Evolutionary conservation across 2,113 vertebrate species (phyloP), one percentile per base, ranked within the genome.

Genomic region (Cyrtonyx montezumae): DNA sequence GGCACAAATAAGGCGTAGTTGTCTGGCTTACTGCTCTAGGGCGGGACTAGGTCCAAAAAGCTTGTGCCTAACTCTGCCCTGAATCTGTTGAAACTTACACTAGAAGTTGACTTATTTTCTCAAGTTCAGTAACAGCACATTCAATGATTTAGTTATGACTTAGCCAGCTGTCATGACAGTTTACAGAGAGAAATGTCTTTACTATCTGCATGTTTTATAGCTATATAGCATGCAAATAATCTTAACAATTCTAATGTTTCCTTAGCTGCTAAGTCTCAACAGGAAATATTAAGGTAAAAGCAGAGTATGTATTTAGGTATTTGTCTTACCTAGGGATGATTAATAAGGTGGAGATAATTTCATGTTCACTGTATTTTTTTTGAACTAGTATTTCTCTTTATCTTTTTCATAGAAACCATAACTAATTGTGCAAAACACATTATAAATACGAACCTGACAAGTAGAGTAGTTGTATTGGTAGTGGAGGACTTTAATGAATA

Each of bases 341-440:
- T 96, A 94, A 97, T 95, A 96, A 88, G 28, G 61, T 93, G 79
- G 88, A 81, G 91, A 88, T 96, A 90, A 95, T 84, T 91, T 94
- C 91, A 45, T 40, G 65, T 88, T 91, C 94, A 37, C 32, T 81
- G 58, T 84, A 89, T 95, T 96, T 95, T 89, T 95, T 83, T 58
- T 37, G n/a, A 40, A 86, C 53, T 93, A 79, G 68, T 92, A 82
- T 93, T 96, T 82, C 75, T 96, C 49, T 76, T 96, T 95, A 93
- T 51, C 78, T 74, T 86, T 92, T 83, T 90, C 28, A 80, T 78
- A 91, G 93, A 53, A 96, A 82, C 37, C 85, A 48, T 68, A 42
- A 95, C 69, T 55, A 95, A 87, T 92, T 95, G 70, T 87, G 32
- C 36, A 67, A 94, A 93, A 81, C 28, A 69, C 58, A 43, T 45